Evolutionary conservation across 2,113 vertebrate genomes (phyloP).

Genomic region (Gasterosteus nipponicus): DNA sequence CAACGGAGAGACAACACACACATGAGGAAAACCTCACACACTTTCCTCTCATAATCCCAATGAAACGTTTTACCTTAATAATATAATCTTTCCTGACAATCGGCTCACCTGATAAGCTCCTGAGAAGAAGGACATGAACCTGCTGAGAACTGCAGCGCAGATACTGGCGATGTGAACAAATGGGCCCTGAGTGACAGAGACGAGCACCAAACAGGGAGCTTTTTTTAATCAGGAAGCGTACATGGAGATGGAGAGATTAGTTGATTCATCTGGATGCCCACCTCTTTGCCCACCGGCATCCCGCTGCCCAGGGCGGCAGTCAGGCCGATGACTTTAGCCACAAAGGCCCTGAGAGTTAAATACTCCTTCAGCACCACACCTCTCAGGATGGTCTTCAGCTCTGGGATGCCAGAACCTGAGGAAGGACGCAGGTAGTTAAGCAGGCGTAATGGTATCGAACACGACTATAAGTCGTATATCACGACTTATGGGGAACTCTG

Average conservation of each 20-base stretch:
- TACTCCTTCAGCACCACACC: slow-evolving; percentile 95
- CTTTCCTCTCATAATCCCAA: not conserved
- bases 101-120: slow-evolving; percentile 91
- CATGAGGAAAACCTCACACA: not conserved
- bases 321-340: slow-evolving; percentile 92
- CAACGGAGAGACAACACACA: not conserved
- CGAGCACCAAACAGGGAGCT: not conserved
- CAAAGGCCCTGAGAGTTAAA: slow-evolving; percentile 90
- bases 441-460: no score
- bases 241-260: no score
- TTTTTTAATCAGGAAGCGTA: not conserved
- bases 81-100: slow-evolving; percentile 21
- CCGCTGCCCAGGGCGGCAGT: slow-evolving; percentile 93
- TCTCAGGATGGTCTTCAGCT: slow-evolving; percentile 94
- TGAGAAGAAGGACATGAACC: slow-evolving; percentile 91
- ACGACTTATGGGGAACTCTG: no score
- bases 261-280: slow-evolving; percentile 58
- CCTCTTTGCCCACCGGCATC: slow-evolving; percentile 96
- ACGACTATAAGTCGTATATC: no score
- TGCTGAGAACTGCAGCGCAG: slow-evolving; percentile 93
- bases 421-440: not conserved
- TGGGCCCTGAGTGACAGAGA: slow-evolving; percentile 83
- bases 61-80: not conserved
- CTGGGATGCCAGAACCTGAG: slow-evolving; percentile 92
- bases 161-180: slow-evolving; percentile 98